Percentiles rank a stretch among this genome's conserved stretches.
Conservation (phyloP, 2,888 invertebrate genomes). For the Lasioglossum zephyrum region DNA sequence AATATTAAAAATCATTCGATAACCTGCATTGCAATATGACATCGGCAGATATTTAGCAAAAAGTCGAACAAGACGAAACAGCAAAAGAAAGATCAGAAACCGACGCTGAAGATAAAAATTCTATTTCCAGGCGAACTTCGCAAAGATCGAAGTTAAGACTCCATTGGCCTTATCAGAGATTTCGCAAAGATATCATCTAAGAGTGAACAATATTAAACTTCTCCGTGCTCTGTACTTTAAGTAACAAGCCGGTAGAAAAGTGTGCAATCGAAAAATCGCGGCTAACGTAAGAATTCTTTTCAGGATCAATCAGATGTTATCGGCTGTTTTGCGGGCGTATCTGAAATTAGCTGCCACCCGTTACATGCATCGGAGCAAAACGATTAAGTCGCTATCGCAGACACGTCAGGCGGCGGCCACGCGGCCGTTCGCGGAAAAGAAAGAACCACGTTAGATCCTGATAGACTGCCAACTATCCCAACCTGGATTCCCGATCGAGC, state of each 20-base stretch:
- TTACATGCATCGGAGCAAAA: not conserved
- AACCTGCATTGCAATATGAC: not conserved
- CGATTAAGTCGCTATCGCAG: constrained; percentile 15
- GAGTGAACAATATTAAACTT: not conserved
- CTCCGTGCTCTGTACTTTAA: not conserved
- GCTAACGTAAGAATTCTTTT: not conserved
- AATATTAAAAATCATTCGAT: not conserved
- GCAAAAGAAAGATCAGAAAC: not conserved
- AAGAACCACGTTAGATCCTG: not conserved
- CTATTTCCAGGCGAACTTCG: not conserved
- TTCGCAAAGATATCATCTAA: not conserved
- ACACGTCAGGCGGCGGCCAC: not conserved
- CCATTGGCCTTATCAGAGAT: not conserved
- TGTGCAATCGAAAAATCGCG: not conserved
- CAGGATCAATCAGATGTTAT: not conserved
- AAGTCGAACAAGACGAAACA: not conserved
- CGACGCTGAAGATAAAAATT: not conserved
- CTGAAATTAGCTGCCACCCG: not conserved
- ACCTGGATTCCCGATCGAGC: not conserved
- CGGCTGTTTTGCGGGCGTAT: not conserved
- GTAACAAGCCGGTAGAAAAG: not conserved
- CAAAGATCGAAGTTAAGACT: not conserved
- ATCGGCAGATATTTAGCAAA: not conserved
- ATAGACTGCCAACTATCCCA: not conserved
- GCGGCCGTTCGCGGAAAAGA: not conserved